Evolutionary conservation across 2,113 vertebrate species (phyloP).

Genomic region (Eira barbara): DNA sequence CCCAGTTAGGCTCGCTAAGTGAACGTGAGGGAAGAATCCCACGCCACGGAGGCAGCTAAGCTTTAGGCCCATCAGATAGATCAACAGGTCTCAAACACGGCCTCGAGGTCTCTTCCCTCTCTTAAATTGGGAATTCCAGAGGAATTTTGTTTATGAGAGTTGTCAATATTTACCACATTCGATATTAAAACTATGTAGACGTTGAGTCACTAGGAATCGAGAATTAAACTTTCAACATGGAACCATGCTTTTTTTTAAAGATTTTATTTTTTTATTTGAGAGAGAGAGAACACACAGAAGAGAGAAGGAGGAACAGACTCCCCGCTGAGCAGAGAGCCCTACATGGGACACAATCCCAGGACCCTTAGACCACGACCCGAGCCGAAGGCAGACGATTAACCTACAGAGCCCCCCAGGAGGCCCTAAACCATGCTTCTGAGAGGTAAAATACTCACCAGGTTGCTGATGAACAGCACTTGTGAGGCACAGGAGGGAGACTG

Average conservation of each 20-base stretch:
- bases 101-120: background rate
- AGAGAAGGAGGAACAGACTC: too few species aligned
- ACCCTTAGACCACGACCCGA: background rate
- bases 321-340: background rate
- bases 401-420: background rate
- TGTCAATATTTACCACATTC: rapidly evolving
- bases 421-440: background rate
- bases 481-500: rapidly evolving
- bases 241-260: background rate
- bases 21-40: background rate
- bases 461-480: rapidly evolving
- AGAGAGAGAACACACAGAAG: too few species aligned
- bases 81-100: background rate
- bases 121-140: background rate
- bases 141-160: rapidly evolving
- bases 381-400: background rate
- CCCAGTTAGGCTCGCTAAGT: too few species aligned
- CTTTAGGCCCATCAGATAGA: rapidly evolving
- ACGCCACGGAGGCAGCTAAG: rapidly evolving
- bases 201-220: background rate
- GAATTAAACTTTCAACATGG: background rate
- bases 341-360: background rate
- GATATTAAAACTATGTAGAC: background rate
- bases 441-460: background rate
- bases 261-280: too few species aligned